Conservation (phyloP, 2,888 invertebrate species). For the Leptura quadrifasciata region DNA sequence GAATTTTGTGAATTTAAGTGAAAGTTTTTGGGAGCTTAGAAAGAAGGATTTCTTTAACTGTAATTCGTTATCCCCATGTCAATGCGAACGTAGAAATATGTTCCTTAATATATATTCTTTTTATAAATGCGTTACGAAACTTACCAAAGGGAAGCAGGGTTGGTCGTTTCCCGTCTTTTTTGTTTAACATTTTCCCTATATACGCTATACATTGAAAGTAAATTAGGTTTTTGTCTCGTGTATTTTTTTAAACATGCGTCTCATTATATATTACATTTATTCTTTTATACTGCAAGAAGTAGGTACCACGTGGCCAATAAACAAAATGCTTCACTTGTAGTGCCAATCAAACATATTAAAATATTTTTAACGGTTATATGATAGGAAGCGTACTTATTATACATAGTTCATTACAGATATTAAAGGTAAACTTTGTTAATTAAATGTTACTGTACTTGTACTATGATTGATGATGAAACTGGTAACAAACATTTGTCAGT, state of each 20-base stretch:
- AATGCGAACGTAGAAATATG: constrained; percentile 26
- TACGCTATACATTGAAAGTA: neutral
- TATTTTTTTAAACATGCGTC: too few relatives aligned
- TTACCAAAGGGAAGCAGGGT: neutral
- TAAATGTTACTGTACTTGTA: too few relatives aligned
- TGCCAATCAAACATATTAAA: too few relatives aligned
- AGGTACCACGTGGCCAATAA: neutral
- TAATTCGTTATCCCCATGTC: constrained; percentile 28
- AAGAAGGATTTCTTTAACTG: constrained; percentile 9
- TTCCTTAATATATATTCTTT: constrained; percentile 25
- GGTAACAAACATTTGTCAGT: too few relatives aligned
- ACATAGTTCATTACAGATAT: too few relatives aligned
- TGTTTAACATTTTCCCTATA: neutral
- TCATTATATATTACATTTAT: too few relatives aligned
- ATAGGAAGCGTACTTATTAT: too few relatives aligned
- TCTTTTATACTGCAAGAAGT: neutral
- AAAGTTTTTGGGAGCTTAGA: neutral
- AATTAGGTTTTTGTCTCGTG: neutral
- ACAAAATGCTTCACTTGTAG: neutral
- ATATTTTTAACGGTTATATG: too few relatives aligned
- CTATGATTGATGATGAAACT: too few relatives aligned
- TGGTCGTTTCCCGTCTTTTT: neutral
- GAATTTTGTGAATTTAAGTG: constrained; percentile 7
- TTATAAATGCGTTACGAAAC: constrained; percentile 12
- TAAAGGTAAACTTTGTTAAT: too few relatives aligned